These are phyloP conservation scores for Cephus sareptanus DNA, from an alignment of 2,888 invertebrate species.

Conservation along the genomic window DNA sequence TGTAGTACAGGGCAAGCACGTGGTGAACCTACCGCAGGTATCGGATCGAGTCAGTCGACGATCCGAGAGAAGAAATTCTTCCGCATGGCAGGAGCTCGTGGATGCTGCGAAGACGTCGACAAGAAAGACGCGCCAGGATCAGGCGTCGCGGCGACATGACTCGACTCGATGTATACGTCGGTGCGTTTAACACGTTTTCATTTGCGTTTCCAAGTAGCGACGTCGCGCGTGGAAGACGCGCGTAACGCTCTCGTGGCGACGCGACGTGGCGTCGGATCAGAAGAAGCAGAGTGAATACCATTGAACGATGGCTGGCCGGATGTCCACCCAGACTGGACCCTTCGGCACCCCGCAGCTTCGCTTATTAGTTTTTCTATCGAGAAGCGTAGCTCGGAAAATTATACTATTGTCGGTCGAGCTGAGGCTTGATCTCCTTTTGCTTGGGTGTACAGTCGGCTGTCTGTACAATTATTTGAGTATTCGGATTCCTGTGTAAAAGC, in stretches of 20 bases:
- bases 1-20: background rate
- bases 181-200: conserved; percentile 20
- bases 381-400: conserved; percentile 21
- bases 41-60: background rate
- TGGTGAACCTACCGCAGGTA: conserved; percentile 5
- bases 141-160: conserved; percentile 7
- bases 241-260: background rate
- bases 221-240: background rate
- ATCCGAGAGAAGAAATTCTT: conserved; percentile 6
- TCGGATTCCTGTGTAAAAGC: background rate
- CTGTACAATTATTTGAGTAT: background rate
- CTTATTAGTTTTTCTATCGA: conserved; percentile 25
- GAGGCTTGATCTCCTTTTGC: background rate
- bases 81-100: background rate
- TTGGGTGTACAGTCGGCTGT: background rate
- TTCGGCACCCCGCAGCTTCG: conserved; percentile 20
- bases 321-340: conserved; percentile 9
- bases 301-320: background rate
- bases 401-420: conserved; percentile 13
- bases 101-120: background rate
- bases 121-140: conserved; percentile 2
- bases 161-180: background rate
- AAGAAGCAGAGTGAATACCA: background rate
- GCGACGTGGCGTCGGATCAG: background rate
- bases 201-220: conserved; percentile 14